These are phyloP conservation scores for Nemapogon koenigi DNA, from an alignment of 2,888 invertebrate species.

Conservation along the genomic window DNA sequence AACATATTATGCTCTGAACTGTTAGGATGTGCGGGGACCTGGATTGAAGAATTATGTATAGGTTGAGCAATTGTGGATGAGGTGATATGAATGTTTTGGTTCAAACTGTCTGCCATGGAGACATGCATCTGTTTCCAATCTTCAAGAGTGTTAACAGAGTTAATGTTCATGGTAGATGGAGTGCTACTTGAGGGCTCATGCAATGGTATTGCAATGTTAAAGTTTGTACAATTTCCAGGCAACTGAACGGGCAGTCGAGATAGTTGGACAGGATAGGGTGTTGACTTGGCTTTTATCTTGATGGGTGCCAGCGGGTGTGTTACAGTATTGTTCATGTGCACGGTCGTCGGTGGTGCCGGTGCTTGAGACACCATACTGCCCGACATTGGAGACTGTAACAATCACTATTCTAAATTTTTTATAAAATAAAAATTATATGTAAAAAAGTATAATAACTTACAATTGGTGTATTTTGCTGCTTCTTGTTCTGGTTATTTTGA, in stretches of 20 bases:
- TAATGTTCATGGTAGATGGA: no score
- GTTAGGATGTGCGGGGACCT: no score
- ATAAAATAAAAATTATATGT: background rate
- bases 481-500: constrained; percentile 47
- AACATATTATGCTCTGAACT: no score
- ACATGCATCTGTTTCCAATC: no score
- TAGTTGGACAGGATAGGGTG: constrained; percentile 47
- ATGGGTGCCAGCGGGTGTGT: constrained; percentile 53
- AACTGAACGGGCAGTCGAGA: constrained; percentile 58
- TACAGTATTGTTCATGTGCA: constrained; percentile 50
- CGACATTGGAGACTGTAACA: constrained; percentile 49
- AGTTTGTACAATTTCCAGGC: constrained; percentile 49
- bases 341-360: constrained; percentile 50
- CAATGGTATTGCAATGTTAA: constrained; percentile 53
- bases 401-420: background rate
- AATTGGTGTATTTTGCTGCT: constrained; percentile 51
- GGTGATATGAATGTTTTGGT: constrained; percentile 44
- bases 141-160: no score
- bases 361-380: constrained; percentile 59
- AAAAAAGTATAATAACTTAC: constrained; percentile 33
- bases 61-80: constrained; percentile 34
- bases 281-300: constrained; percentile 45
- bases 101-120: no score
- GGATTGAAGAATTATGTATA: constrained; percentile 48
- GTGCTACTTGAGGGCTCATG: constrained; percentile 41